Evolutionary conservation across 2,888 invertebrate species (phyloP).

Genomic region (Sylvicola cinctus): DNA sequence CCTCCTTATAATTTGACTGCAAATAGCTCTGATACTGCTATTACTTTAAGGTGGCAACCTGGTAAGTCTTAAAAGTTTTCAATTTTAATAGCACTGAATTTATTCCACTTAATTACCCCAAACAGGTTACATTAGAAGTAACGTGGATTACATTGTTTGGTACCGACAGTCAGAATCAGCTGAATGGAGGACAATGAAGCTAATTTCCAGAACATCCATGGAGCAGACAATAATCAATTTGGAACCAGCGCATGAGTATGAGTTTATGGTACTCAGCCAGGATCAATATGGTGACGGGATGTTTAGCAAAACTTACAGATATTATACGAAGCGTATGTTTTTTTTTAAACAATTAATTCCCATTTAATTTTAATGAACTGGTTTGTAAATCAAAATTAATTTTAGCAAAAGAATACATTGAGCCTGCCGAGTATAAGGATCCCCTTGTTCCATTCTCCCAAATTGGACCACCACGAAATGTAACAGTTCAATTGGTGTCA

Average conservation of each 20-base stretch:
- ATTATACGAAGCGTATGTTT: conserved; percentile 40
- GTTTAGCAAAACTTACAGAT: conserved; percentile 65
- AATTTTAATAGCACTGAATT: no score
- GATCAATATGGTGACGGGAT: conserved; percentile 76
- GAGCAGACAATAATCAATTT: conserved; percentile 62
- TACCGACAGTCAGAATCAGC: conserved; percentile 51
- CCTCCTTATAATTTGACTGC: conserved; percentile 76
- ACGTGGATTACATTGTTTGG: conserved; percentile 72
- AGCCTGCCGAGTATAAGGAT: conserved; percentile 10
- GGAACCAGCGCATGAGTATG: conserved; percentile 57
- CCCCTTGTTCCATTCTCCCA: conserved; percentile 17
- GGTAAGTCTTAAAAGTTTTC: conserved; percentile 21
- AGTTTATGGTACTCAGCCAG: conserved; percentile 76
- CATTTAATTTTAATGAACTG: no score
- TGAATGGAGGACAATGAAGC: conserved; percentile 69
- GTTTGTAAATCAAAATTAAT: not conserved
- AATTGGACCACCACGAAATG: conserved; percentile 42
- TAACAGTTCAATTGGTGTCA: conserved; percentile 37
- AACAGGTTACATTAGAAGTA: conserved; percentile 48
- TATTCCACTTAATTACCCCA: no score
- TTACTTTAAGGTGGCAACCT: conserved; percentile 67
- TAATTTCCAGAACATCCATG: conserved; percentile 36
- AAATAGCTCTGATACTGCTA: conserved; percentile 43
- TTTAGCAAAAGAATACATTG: conserved; percentile 8
- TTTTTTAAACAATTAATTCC: not conserved